Evolutionary conservation across 2,113 vertebrate species (phyloP).

Genomic region (Mesembrinibis cayennensis): DNA sequence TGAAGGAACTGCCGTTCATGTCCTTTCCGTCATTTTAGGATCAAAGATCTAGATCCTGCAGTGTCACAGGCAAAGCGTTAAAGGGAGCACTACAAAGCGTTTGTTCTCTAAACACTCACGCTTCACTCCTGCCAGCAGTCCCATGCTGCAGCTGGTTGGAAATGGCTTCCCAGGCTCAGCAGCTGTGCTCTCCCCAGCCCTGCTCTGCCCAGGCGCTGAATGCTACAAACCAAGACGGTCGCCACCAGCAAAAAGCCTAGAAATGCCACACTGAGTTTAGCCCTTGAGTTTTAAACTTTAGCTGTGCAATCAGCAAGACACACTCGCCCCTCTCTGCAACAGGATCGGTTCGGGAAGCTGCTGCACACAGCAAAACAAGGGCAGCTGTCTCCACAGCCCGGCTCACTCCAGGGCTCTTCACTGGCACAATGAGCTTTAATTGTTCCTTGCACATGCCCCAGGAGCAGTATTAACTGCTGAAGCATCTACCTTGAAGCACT

Average conservation of each 20-base stretch:
- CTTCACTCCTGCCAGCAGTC: not conserved
- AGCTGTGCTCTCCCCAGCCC: not conserved
- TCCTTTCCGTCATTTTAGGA: not conserved
- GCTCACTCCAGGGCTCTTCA: slow-evolving; percentile 35
- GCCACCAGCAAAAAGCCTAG: slow-evolving; percentile 46
- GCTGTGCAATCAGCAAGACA: not conserved
- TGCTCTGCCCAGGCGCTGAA: not conserved
- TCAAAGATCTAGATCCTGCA: not conserved
- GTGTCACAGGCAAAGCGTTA: not conserved
- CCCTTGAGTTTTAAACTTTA: slow-evolving; percentile 2
- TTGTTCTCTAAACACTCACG: not conserved
- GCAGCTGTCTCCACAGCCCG: slow-evolving; percentile 18
- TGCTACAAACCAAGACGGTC: not conserved
- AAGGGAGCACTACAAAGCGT: not conserved
- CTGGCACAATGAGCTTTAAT: slow-evolving; percentile 41
- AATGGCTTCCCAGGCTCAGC: not conserved
- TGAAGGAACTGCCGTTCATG: not conserved
- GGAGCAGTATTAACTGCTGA: slow-evolving; percentile 26
- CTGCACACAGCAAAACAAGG: slow-evolving; percentile 14
- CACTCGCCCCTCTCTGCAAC: not conserved
- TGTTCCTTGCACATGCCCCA: not conserved
- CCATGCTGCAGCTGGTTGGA: not conserved
- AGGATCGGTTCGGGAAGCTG: not conserved
- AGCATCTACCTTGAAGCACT: slow-evolving; percentile 15
- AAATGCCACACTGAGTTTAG: slow-evolving; percentile 40